These are phyloP conservation scores for Phainopepla nitens DNA, from an alignment of 2,113 vertebrate genomes.

Conservation along the genomic window DNA sequence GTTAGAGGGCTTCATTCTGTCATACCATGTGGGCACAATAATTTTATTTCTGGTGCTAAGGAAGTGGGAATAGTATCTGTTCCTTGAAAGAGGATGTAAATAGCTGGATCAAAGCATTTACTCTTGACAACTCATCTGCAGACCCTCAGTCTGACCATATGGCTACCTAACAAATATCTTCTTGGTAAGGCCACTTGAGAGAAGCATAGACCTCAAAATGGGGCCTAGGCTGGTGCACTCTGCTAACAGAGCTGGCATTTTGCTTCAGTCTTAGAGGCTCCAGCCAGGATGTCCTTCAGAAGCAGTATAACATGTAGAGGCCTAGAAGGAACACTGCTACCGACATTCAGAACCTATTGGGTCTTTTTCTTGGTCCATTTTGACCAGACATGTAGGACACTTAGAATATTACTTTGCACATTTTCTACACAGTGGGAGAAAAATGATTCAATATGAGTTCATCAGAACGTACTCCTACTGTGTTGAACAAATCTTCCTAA, in stretches of 20 bases:
- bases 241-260: neutral
- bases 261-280: neutral
- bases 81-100: neutral
- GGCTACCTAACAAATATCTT: neutral
- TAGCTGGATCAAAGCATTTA: neutral
- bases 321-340: neutral
- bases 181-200: neutral
- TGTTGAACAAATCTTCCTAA: neutral
- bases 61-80: neutral
- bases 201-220: neutral
- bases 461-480: neutral
- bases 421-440: neutral
- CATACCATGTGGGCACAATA: neutral
- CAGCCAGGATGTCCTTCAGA: neutral
- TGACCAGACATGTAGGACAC: neutral
- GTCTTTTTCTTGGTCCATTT: neutral
- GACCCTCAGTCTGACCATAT: neutral
- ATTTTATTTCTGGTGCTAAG: neutral
- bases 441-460: neutral
- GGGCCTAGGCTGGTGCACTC: neutral
- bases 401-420: neutral
- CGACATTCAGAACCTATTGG: rapidly evolving
- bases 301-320: neutral
- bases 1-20: neutral
- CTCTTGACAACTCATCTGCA: neutral